A percentile compares a stretch with the other conserved stretches of the same genome.
These are phyloP conservation scores for Notospermus geniculatus DNA, from an alignment of 1,140 invertebrate species.

Conservation along the genomic window DNA sequence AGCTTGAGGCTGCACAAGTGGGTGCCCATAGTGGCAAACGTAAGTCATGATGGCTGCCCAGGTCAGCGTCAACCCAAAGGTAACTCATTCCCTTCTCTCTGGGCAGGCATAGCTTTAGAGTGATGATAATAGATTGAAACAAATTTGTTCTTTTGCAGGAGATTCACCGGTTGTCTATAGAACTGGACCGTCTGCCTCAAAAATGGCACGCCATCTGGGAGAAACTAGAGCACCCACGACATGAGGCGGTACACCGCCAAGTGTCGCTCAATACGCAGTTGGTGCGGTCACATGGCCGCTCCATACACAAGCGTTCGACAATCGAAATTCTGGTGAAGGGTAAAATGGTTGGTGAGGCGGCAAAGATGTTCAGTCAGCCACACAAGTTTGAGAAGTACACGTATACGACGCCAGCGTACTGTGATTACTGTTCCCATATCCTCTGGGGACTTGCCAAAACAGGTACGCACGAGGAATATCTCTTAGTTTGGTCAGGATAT, in stretches of 20 bases:
- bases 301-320: conserved; percentile 86
- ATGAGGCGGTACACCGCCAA: conserved; percentile 63
- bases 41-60: too few relatives aligned
- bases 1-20: too few relatives aligned
- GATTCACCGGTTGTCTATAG: conserved; percentile 81
- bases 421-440: conserved; percentile 84
- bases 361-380: conserved; percentile 73
- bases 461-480: conserved; percentile 35
- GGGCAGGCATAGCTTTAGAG: too few relatives aligned
- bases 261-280: conserved; percentile 83
- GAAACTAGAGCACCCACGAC: conserved; percentile 76
- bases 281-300: conserved; percentile 80
- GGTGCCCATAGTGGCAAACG: too few relatives aligned
- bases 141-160: conserved; percentile 59
- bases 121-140: too few relatives aligned
- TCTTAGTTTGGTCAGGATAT: too few relatives aligned
- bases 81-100: too few relatives aligned
- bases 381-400: conserved; percentile 87
- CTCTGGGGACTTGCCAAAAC: conserved; percentile 91
- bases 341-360: conserved; percentile 63
- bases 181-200: conserved; percentile 85
- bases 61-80: too few relatives aligned
- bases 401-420: conserved; percentile 86
- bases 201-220: conserved; percentile 94
- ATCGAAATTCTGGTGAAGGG: conserved; percentile 79